phyloP scores from a whole-genome alignment of 2,888 invertebrate genomes.

The Autographa gamma region DNA sequence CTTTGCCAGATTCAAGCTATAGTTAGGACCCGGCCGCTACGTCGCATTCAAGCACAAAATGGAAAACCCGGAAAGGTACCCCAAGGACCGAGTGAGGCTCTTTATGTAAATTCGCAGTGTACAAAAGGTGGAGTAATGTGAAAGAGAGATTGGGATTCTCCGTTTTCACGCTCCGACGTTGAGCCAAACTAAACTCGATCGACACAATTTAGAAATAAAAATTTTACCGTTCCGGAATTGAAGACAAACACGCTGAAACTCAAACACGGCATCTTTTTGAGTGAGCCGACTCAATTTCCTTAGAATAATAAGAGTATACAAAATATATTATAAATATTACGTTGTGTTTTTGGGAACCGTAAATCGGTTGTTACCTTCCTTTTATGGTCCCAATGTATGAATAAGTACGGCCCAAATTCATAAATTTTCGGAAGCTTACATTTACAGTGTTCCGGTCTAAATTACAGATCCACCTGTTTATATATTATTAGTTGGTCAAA shows the following conservation, averaged over 20 bases:
- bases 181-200: slow-evolving; percentile 65
- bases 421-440: not conserved
- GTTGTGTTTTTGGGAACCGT: slow-evolving; percentile 13
- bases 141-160: slow-evolving; percentile 81
- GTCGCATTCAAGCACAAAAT: slow-evolving; percentile 85
- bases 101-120: slow-evolving; percentile 85
- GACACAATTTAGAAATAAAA: slow-evolving; percentile 70
- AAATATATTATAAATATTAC: slow-evolving; percentile 29
- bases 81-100: slow-evolving; percentile 81
- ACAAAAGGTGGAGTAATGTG: slow-evolving; percentile 83
- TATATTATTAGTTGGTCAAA: too few species aligned
- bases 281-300: slow-evolving; percentile 46
- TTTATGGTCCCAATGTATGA: not conserved
- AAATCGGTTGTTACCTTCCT: slow-evolving; percentile 5
- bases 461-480: not conserved
- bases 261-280: slow-evolving; percentile 41
- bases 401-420: not conserved
- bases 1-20: slow-evolving; percentile 77
- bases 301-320: slow-evolving; percentile 47
- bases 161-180: slow-evolving; percentile 73
- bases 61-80: slow-evolving; percentile 85
- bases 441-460: not conserved
- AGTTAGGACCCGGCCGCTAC: slow-evolving; percentile 70
- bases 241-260: slow-evolving; percentile 63
- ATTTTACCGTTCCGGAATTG: slow-evolving; percentile 62